A percentile compares a stretch with the other conserved stretches of the same genome.
Evolutionary conservation across 2,888 invertebrate species (phyloP).

Genomic region (Xestoiulus laeticollis): DNA sequence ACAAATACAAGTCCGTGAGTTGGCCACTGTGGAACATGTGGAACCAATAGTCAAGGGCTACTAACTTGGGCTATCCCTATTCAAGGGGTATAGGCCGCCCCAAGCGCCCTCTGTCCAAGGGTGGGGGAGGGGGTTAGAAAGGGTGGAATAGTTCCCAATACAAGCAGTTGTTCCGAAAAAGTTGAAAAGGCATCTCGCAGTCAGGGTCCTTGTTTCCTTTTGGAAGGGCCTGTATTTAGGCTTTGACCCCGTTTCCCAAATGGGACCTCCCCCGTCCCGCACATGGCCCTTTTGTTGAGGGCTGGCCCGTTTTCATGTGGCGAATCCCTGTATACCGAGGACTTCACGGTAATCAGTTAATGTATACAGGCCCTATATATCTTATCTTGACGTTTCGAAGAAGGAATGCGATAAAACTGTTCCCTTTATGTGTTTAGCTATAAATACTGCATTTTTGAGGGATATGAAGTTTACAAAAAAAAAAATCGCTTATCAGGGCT

Average conservation of each 20-base stretch:
- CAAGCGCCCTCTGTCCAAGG: background rate
- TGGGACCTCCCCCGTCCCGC: background rate
- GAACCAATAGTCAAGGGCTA: background rate
- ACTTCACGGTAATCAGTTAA: background rate
- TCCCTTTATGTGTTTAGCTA: background rate
- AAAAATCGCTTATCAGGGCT: background rate
- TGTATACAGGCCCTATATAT: background rate
- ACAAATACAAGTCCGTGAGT: background rate
- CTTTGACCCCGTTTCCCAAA: slow-evolving; percentile 14
- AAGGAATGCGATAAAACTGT: background rate
- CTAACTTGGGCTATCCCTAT: background rate
- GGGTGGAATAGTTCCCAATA: background rate
- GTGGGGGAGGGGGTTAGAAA: background rate
- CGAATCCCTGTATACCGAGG: background rate
- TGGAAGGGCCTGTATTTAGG: background rate
- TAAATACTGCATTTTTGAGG: background rate
- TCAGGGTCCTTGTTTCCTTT: background rate
- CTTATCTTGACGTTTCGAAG: background rate
- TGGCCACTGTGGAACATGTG: background rate
- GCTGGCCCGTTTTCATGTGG: background rate
- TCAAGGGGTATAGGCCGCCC: background rate
- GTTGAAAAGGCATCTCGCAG: background rate
- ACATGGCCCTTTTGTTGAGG: background rate
- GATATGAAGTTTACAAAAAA: too few relatives aligned
- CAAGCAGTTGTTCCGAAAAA: background rate